phyloP scores from a whole-genome alignment of 2,113 vertebrate genomes.

The Pachyramphus minor region DNA sequence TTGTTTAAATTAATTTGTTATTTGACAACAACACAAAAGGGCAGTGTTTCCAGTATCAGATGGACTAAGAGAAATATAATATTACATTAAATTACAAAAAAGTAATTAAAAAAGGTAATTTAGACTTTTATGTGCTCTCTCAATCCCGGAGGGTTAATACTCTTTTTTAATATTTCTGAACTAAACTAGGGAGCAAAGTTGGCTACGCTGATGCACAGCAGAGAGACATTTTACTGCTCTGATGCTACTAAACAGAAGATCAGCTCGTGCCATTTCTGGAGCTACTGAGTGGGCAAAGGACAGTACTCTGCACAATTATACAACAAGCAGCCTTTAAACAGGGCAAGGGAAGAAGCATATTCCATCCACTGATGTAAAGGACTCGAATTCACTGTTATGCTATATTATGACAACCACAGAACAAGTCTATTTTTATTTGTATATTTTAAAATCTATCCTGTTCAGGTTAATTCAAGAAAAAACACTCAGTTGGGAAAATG shows the following conservation, averaged over 20 bases:
- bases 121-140: not conserved
- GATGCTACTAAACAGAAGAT: not conserved
- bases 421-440: not conserved
- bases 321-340: not conserved
- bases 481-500: not conserved
- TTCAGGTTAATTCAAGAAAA: not conserved
- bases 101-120: not conserved
- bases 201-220: not conserved
- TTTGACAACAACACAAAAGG: not conserved
- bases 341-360: not conserved
- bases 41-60: not conserved
- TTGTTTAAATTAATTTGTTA: not conserved
- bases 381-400: not conserved
- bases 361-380: not conserved
- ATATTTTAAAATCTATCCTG: not conserved
- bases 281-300: not conserved
- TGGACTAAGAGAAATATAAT: not conserved
- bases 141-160: not conserved
- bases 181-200: not conserved
- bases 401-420: not conserved
- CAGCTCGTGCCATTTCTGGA: not conserved
- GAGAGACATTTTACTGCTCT: not conserved
- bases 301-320: rapidly evolving
- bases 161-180: not conserved
- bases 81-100: not conserved